These are phyloP conservation scores for Chinchilla lanigera DNA, from an alignment of 2,113 vertebrate genomes.

Conservation along the genomic window DNA sequence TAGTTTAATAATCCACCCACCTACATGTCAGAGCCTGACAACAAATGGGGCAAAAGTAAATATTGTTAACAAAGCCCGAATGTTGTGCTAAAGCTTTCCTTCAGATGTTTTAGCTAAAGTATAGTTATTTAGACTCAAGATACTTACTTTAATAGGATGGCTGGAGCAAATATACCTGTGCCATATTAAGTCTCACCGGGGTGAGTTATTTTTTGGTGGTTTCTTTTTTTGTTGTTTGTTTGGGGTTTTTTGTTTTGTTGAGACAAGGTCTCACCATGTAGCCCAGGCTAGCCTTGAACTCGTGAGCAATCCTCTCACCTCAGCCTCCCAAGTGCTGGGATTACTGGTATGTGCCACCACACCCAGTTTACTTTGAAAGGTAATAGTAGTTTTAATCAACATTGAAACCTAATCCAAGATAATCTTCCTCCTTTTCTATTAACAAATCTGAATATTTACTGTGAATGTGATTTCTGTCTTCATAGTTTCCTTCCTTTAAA, in stretches of 20 bases:
- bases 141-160: neutral
- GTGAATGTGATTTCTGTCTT: neutral
- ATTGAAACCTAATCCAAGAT: neutral
- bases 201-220: neutral
- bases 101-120: neutral
- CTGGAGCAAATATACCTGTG: neutral
- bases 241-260: neutral
- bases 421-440: constrained; percentile 21
- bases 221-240: neutral
- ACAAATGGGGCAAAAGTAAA: neutral
- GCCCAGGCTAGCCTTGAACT: neutral
- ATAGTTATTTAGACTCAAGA: neutral
- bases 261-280: neutral
- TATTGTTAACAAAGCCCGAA: neutral
- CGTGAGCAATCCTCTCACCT: neutral
- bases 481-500: neutral
- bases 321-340: neutral
- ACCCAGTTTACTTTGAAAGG: neutral
- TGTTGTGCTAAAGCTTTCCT: neutral
- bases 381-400: constrained; percentile 22
- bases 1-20: neutral
- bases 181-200: neutral
- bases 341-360: neutral
- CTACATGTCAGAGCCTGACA: neutral
- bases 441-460: neutral